Evolutionary conservation across 2,113 vertebrate species (phyloP).

Genomic region (Ageneiosus marmoratus): DNA sequence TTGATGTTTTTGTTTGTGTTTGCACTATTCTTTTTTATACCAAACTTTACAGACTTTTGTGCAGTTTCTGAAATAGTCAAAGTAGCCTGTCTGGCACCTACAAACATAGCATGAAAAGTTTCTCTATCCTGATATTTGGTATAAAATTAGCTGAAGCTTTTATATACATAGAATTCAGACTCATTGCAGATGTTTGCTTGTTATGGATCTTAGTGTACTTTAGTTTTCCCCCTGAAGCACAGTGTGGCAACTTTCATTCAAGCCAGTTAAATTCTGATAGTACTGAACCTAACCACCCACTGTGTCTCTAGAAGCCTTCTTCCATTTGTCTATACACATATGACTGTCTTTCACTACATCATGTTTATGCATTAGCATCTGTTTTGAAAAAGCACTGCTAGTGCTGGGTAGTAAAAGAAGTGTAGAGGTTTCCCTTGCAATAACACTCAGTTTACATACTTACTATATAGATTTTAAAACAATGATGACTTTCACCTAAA

Average conservation of each 20-base stretch:
- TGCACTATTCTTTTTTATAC: background rate
- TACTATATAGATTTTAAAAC: conserved; percentile 29
- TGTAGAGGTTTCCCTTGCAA: background rate
- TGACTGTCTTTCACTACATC: conserved; percentile 1
- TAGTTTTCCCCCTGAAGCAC: background rate
- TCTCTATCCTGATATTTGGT: background rate
- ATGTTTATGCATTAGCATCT: conserved; percentile 3
- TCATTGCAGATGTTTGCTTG: background rate
- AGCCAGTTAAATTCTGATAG: background rate
- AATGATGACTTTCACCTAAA: conserved; percentile 8
- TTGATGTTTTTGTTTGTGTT: background rate
- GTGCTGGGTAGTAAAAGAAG: background rate
- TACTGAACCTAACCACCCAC: background rate
- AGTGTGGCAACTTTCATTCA: background rate
- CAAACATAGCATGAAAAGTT: background rate
- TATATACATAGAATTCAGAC: background rate
- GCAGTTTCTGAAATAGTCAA: background rate
- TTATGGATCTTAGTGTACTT: background rate
- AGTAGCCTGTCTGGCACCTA: background rate
- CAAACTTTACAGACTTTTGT: background rate
- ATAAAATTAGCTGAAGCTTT: background rate
- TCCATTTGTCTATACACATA: background rate
- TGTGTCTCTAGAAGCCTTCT: background rate
- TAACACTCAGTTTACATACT: conserved; percentile 20
- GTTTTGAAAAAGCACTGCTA: conserved; percentile 23